Base-by-base conservation (phyloP, 2,888 invertebrate genomes). In the Sycophila texana region DNA sequence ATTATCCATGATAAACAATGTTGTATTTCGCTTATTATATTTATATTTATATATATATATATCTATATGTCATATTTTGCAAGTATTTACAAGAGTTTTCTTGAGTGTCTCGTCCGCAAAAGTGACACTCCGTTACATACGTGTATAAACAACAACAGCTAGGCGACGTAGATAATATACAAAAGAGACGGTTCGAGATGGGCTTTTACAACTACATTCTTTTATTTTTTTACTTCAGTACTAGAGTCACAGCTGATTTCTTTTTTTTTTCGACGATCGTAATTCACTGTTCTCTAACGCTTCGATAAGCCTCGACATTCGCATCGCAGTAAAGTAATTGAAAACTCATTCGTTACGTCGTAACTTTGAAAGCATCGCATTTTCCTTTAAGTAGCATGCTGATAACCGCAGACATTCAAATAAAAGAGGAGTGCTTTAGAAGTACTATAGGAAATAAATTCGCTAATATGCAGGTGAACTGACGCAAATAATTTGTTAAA, bases 111-210 rank as follows among this genome's bases (percentile, higher is more conserved):
- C 30, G 58, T 14, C 39, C 53, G 53, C 77, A 82, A 84, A 85
- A 86, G 84, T 81, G 82, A 84, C 73, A 81, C 83, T 83, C 30
- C 77, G 47, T 72, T 67, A 13, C 74, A 47, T 77, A 55, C 10
- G 67, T 75, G 84, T 86, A 85, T 85, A 84, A 88, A 87, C 84
- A 86, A 86, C 83, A 85, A 86, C 81, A 84, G 82, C 82, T 83
- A 74, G 70, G 78, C 80, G 81, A 79, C 75, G 82, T 84, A 82
- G 79, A 68, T 83, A 84, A 86, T 85, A 85, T 88, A 88, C 86
- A 88, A 86, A 86, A 85, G 60, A 82, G 80, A 82, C 80, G 75
- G 80, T 73, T 82, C 65, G 78, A 80, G 73, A 76, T 30, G 82
- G 78, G 80, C 80, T 73, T 82, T 80, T 77, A 77, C 67, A 57